These are phyloP conservation scores for Sthenelais limicola DNA, from an alignment of 2,888 invertebrate species.

Conservation along the genomic window DNA sequence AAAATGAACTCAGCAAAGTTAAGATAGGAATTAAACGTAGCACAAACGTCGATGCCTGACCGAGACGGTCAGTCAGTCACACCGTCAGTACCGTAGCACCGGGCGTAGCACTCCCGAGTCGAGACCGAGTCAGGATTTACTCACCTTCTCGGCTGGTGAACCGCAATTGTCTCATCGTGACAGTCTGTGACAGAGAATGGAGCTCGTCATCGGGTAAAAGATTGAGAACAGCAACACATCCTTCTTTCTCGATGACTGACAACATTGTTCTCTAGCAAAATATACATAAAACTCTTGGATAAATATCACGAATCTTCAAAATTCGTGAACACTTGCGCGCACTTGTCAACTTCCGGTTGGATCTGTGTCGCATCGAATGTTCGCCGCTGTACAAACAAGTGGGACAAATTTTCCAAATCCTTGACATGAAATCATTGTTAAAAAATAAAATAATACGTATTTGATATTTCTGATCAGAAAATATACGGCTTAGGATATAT, in stretches of 20 bases:
- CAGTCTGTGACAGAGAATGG: slow-evolving; percentile 39
- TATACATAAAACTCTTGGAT: background rate
- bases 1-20: too few species aligned
- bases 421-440: too few species aligned
- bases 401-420: too few species aligned
- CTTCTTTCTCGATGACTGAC: slow-evolving; percentile 9
- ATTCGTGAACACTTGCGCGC: too few species aligned
- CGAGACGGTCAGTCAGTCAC: too few species aligned
- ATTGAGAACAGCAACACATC: slow-evolving; percentile 15
- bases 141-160: slow-evolving; percentile 34
- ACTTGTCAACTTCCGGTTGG: background rate
- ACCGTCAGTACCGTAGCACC: slow-evolving; percentile 45
- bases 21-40: too few species aligned
- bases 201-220: slow-evolving; percentile 42
- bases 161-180: slow-evolving; percentile 26
- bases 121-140: background rate
- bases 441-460: too few species aligned
- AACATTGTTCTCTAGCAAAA: background rate
- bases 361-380: background rate
- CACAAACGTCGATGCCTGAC: too few species aligned
- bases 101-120: background rate
- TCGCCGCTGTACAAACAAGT: too few species aligned
- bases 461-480: too few species aligned
- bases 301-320: background rate
- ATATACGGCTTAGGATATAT: too few species aligned